Evolutionary conservation across 2,113 vertebrate species (phyloP).

Genomic region (Sinocyclocheilus grahami): DNA sequence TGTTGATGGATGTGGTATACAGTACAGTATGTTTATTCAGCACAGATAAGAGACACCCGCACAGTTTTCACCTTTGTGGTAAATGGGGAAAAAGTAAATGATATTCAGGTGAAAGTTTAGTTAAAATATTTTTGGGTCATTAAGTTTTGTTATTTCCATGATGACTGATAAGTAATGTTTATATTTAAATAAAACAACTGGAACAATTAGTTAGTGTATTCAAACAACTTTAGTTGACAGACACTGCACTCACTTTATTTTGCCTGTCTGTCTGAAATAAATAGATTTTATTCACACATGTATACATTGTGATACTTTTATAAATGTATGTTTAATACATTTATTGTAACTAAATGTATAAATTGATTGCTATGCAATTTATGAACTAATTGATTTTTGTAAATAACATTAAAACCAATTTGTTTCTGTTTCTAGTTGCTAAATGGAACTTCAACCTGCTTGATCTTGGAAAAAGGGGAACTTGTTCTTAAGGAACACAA

Average conservation of each 20-base stretch:
- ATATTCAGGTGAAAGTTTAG: not conserved
- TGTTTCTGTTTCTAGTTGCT: not conserved
- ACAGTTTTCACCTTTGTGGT: no score
- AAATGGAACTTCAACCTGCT: not conserved
- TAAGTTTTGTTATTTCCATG: not conserved
- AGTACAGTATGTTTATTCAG: conserved; percentile 19
- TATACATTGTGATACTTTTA: not conserved
- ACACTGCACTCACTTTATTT: not conserved
- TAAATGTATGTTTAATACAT: no score
- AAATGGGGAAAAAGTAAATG: not conserved
- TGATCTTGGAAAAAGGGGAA: not conserved
- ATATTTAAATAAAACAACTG: not conserved
- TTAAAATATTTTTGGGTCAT: conserved; percentile 2
- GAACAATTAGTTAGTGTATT: not conserved
- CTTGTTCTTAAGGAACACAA: not conserved
- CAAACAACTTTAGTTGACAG: not conserved
- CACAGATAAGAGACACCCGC: not conserved
- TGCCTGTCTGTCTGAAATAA: not conserved
- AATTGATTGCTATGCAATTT: no score
- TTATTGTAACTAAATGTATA: no score
- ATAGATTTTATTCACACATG: not conserved
- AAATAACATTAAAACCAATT: not conserved
- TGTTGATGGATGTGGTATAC: not conserved
- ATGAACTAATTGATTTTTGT: not conserved
- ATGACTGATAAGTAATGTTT: not conserved